Base-by-base conservation (phyloP, 2,888 invertebrate species). In the Exephanes ischioxanthus region DNA sequence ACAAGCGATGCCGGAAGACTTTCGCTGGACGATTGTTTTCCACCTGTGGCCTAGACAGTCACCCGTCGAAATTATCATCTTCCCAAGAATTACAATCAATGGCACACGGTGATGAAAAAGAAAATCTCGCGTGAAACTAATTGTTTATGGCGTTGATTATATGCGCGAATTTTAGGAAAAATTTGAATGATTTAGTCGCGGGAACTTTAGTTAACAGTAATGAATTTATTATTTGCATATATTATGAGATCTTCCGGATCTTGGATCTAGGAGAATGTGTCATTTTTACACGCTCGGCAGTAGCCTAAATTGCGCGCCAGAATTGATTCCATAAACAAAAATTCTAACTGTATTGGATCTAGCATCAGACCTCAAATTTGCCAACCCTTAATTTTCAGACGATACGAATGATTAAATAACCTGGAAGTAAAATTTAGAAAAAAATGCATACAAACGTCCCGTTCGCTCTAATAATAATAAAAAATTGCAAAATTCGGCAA, bases 1-100 rank as follows among this genome's bases (percentile, higher is more conserved):
- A 77, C 71, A 67, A 80, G 80, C 67, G 63, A 81, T 73, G 63
- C 84, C 80, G 84, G 81, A 84, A 80, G 84, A 84, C 84, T 84
- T 84, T 84, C 84, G 80, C 84, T 61, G 16, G 26, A 45, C 73
- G 80, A 84, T 84, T 84, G 80, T 84, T 78, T 80, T 26, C 33
- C 37, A 73, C 53, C 37, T 51, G 76, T 66, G 77, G 58, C 48
- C 45, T n/a, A 68, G 51, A 67, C 41, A 45, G 78, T 73, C 67
- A 51, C 37, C 78, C 55, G 48, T 53, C 83, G 63, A 80, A 77
- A 72, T 77, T 55, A 66, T 63, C 33, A 71, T 63, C 33, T 71
- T 51, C 55, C 48, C 63, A 22, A 41, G 11, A 51, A 51, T 76
- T 19, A 51, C 0, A 66, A 51, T 19, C 33, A n/a, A 53, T 48